Percentiles rank a stretch among this genome's conserved stretches.
Evolutionary conservation across 2,888 invertebrate genomes (phyloP).

Genomic region (Dolomedes plantarius): DNA sequence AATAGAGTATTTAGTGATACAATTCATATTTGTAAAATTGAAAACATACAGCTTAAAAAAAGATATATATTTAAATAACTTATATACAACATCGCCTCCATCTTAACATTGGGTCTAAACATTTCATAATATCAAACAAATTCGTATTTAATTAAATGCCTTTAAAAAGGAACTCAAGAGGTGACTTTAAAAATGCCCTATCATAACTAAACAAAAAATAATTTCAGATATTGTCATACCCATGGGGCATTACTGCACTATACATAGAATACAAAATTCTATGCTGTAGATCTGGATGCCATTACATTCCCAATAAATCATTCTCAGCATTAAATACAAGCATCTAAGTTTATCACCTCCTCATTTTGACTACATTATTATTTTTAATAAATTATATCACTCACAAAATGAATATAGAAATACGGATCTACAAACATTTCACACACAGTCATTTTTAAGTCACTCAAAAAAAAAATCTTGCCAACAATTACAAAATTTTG

Average conservation of each 20-base stretch:
- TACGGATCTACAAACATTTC: background rate
- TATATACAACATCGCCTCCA: no score
- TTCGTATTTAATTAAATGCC: no score
- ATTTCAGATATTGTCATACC: conserved; percentile 28
- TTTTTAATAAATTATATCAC: background rate
- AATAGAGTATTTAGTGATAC: no score
- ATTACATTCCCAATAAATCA: background rate
- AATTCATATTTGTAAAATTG: no score
- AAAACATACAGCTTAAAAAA: no score
- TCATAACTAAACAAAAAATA: background rate
- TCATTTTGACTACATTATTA: background rate
- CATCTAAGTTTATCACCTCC: background rate
- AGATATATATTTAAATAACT: no score
- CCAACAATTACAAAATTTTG: background rate
- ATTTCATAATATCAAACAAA: no score
- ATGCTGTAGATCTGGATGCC: conserved; percentile 5
- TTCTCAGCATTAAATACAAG: background rate
- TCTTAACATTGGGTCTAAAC: no score
- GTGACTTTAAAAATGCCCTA: background rate
- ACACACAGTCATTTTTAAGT: background rate
- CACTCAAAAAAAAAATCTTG: no score
- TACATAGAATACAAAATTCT: conserved; percentile 53
- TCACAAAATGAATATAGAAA: background rate
- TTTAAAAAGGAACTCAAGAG: no score
- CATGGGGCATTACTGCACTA: conserved; percentile 61